These are phyloP conservation scores for Hyperoodon ampullatus DNA, from an alignment of 2,113 vertebrate genomes.

Conservation along the genomic window DNA sequence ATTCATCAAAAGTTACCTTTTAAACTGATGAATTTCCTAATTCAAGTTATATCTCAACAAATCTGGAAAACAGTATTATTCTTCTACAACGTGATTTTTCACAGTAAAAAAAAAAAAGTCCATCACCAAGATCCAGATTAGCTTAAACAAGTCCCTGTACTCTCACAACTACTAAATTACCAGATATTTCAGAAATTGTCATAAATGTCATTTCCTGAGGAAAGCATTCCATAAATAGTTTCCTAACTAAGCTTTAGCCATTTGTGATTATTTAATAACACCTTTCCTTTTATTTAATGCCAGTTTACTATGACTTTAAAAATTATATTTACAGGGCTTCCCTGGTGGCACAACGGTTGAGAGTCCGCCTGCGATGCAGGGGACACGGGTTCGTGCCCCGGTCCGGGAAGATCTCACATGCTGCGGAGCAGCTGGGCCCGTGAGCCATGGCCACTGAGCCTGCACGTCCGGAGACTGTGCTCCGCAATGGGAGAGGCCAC, in stretches of 20 bases:
- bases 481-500: too few relatives aligned
- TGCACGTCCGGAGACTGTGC: too few relatives aligned
- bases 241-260: not conserved
- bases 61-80: not conserved
- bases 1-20: not conserved
- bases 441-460: too few relatives aligned
- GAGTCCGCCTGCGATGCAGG: too few relatives aligned
- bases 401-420: too few relatives aligned
- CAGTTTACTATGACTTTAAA: not conserved
- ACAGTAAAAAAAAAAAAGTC: not conserved
- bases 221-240: not conserved
- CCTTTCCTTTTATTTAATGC: not conserved
- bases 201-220: not conserved
- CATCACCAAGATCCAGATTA: not conserved
- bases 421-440: accelerated
- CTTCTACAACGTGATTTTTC: not conserved
- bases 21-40: not conserved
- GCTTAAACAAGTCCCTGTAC: not conserved
- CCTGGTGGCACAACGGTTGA: too few relatives aligned
- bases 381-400: too few relatives aligned
- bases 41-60: not conserved
- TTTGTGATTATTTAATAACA: not conserved
- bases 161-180: not conserved
- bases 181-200: not conserved
- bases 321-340: not conserved